These are phyloP conservation scores for Geotrypetes seraphini DNA, from an alignment of 2,797 vertebrate species.

Conservation along the genomic window DNA sequence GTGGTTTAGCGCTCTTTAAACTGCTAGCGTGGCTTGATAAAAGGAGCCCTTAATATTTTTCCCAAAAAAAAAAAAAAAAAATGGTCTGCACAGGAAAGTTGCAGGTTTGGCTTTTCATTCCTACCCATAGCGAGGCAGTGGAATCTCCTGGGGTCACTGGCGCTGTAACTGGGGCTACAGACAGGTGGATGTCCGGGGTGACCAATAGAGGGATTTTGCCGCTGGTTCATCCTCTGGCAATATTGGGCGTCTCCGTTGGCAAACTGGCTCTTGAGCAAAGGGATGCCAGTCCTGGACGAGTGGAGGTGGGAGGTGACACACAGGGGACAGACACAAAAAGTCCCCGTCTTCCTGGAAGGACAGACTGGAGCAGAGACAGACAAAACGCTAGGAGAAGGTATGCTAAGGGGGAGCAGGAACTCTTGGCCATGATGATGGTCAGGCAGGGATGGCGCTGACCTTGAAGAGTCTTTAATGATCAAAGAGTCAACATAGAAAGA, in stretches of 20 bases:
- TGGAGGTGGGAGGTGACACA: constrained; percentile 94
- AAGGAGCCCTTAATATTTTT: too few relatives aligned
- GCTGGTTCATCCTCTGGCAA: constrained; percentile 72
- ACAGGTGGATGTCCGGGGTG: constrained; percentile 65
- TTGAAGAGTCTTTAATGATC: constrained; percentile 87
- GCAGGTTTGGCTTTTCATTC: too few relatives aligned
- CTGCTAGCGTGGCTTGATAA: too few relatives aligned
- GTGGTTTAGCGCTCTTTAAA: too few relatives aligned
- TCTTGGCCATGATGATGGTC: constrained; percentile 70
- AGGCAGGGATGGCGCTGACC: constrained; percentile 59
- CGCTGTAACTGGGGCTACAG: constrained; percentile 78
- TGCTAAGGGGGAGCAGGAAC: constrained; percentile 84
- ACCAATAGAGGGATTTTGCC: constrained; percentile 45
- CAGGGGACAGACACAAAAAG: constrained; percentile 90
- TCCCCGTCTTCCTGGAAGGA: constrained; percentile 81
- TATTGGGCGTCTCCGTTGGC: constrained; percentile 70
- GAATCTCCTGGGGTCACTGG: constrained; percentile 87
- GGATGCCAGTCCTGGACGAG: constrained; percentile 66
- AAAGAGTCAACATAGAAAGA: constrained; percentile 98
- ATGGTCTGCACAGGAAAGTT: too few relatives aligned
- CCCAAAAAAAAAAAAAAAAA: too few relatives aligned
- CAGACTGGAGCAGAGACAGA: constrained; percentile 75
- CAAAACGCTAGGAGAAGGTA: constrained; percentile 84
- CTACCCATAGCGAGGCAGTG: constrained; percentile 93
- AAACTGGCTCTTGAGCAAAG: constrained; percentile 79